phyloP scores from a whole-genome alignment of 1,140 invertebrate species.

The Macrocentrus cingulum region DNA sequence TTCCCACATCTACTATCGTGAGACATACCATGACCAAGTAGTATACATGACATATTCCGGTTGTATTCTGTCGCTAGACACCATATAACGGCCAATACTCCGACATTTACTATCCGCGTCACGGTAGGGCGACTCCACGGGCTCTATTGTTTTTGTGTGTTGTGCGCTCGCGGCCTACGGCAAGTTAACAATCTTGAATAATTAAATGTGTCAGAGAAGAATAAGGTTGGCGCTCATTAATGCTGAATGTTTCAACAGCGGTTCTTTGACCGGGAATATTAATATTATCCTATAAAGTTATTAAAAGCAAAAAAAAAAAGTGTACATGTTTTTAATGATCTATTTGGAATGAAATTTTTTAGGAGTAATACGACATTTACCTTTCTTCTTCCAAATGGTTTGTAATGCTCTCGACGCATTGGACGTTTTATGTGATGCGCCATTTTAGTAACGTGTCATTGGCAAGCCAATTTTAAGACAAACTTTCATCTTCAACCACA shows the following conservation, averaged over 20 bases:
- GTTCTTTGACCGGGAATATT: no score
- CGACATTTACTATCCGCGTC: not conserved
- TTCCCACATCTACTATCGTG: not conserved
- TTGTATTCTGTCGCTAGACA: conserved; percentile 9
- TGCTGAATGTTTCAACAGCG: no score
- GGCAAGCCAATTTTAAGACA: not conserved
- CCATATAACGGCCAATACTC: conserved; percentile 27
- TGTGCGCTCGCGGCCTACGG: no score
- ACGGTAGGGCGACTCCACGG: no score
- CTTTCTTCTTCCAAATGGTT: conserved; percentile 55
- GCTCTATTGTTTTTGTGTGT: no score
- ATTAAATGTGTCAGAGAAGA: no score
- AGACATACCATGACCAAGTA: not conserved
- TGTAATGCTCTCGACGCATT: conserved; percentile 51
- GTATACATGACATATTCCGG: conserved; percentile 8
- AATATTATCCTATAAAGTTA: no score
- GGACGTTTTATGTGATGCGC: conserved; percentile 48
- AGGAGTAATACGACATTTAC: conserved; percentile 35
- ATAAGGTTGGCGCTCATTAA: no score
- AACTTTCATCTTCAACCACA: conserved; percentile 2
- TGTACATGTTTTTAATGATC: not conserved
- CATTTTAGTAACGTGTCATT: conserved; percentile 38
- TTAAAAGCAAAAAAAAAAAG: no score
- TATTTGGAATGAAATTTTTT: not conserved
- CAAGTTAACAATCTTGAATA: no score